Conservation (phyloP, 2,888 invertebrate species). For the Lathronympha strigana region DNA sequence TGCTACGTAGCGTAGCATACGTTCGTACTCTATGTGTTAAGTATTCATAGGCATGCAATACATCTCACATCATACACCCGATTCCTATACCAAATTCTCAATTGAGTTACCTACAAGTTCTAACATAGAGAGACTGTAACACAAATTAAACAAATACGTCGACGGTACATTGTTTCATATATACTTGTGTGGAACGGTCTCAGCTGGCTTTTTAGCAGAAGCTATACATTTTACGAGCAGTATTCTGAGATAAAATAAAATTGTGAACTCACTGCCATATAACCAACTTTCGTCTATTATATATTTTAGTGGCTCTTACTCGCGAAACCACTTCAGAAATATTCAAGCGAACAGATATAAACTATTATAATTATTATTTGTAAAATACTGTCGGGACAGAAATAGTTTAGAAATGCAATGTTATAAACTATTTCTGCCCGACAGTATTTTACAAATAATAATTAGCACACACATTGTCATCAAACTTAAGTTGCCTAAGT, state of each 20-base stretch:
- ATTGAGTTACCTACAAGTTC: background rate
- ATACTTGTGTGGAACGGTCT: background rate
- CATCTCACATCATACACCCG: no score
- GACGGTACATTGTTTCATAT: background rate
- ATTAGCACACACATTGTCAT: background rate
- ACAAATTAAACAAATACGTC: background rate
- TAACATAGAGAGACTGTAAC: no score
- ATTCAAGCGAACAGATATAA: background rate
- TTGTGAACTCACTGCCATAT: background rate
- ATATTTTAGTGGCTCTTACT: background rate
- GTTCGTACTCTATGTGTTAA: no score
- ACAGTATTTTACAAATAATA: background rate
- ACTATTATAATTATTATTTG: no score
- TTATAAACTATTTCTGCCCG: no score
- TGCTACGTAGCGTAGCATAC: no score
- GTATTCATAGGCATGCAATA: no score
- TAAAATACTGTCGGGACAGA: no score
- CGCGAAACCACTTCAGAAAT: background rate
- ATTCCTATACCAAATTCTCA: no score
- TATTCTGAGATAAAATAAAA: background rate
- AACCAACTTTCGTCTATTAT: background rate
- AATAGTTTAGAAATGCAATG: no score
- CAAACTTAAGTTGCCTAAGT: no score
- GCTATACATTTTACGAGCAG: conserved; percentile 13
- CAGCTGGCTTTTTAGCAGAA: conserved; percentile 17